phyloP scores from a whole-genome alignment of 1,140 invertebrate species.

The Laupala kohalensis region DNA sequence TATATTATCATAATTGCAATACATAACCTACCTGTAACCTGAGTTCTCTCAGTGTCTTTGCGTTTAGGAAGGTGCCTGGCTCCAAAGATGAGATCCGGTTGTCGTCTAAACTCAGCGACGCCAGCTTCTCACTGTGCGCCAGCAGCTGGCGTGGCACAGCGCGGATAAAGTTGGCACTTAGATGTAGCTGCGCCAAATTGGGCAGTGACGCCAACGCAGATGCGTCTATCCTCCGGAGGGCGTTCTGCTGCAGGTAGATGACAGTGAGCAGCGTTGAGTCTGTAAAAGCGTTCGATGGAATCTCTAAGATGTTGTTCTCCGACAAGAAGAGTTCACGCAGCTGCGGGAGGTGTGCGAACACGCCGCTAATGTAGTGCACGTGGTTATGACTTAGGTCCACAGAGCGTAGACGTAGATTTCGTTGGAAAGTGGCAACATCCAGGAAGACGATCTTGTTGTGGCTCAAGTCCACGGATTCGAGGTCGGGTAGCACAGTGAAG shows the following conservation, averaged over 20 bases:
- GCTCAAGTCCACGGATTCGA: slow-evolving; percentile 59
- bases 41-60: slow-evolving; percentile 53
- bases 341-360: slow-evolving; percentile 67
- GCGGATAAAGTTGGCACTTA: slow-evolving; percentile 75
- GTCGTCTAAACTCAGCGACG: slow-evolving; percentile 76
- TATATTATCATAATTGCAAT: no score
- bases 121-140: slow-evolving; percentile 54
- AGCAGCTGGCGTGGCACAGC: slow-evolving; percentile 60
- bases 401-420: slow-evolving; percentile 65
- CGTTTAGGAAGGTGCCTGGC: slow-evolving; percentile 61
- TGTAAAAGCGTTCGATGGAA: slow-evolving; percentile 79
- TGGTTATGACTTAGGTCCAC: slow-evolving; percentile 52
- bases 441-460: slow-evolving; percentile 52
- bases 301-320: slow-evolving; percentile 70
- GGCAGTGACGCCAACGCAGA: slow-evolving; percentile 64
- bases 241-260: slow-evolving; percentile 63
- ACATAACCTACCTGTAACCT: no score
- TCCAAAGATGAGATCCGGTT: slow-evolving; percentile 74
- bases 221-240: slow-evolving; percentile 74
- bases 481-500: slow-evolving; percentile 77
- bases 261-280: slow-evolving; percentile 65
- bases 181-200: slow-evolving; percentile 64
- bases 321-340: slow-evolving; percentile 69
- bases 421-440: slow-evolving; percentile 76
- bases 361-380: slow-evolving; percentile 77